Evolutionary conservation across 2,113 vertebrate species (phyloP), one percentile per base, ranked within the genome.

Genomic region (Cygnus atratus): DNA sequence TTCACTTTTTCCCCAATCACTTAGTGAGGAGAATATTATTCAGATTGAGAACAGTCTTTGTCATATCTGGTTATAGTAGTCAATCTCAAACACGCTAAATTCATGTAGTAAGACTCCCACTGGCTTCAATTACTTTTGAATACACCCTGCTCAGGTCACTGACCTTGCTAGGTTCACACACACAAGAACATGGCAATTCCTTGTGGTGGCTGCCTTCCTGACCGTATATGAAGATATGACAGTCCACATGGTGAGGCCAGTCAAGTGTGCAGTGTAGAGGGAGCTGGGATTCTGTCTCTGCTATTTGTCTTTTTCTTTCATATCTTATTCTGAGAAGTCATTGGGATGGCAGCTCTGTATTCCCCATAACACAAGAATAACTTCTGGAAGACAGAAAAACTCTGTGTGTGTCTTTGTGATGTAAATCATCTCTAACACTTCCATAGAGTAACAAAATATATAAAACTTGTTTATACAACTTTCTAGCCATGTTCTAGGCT

Each of bases 221-320:
- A 71, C 12, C 1, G 1, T 9, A 10, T 1, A 0, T 68, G 59
- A 80, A 55, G 39, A n/a, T 21, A 63, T 3, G 20, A 16, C 26
- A 76, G 11, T 52, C 28, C 37, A 33, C n/a, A 26, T 2, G 8
- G 28, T 70, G 5, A 89, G 35, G 35, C 15, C 41, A n/a, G 18
- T 75, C 25, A 92, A 48, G 25, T 0, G 1, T 39, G 55, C 10
- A 13, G 31, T 78, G 44, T 61, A 83, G 26, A 61, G 35, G 13
- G 21, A 74, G 22, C 8, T 52, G 41, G 63, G 33, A 80, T 44
- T 66, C 29, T 46, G 14, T 31, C 13, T 31, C 28, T 57, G 52
- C 18, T 76, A 48, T 57, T 80, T 75, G 55, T 14, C 15, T 50
- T 87, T 61, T 50, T 70, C 24, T 46, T 90, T 62, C 10, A 2